These are phyloP conservation scores for Euwallacea fornicatus DNA, from an alignment of 1,140 invertebrate species.

Conservation along the genomic window DNA sequence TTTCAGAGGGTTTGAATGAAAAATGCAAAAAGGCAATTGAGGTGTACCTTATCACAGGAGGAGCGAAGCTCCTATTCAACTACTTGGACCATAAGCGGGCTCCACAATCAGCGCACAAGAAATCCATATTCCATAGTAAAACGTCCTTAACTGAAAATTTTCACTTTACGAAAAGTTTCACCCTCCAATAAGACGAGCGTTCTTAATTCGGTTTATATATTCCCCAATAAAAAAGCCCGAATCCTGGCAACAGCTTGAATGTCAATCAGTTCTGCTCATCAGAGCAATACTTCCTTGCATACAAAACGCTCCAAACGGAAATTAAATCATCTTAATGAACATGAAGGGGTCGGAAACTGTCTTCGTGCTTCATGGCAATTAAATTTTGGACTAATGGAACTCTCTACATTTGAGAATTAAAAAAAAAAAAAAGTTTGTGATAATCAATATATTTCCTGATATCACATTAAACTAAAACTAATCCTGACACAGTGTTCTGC, in stretches of 20 bases:
- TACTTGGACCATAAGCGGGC: too few species aligned
- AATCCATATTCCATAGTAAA: too few species aligned
- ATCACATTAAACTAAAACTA: background rate
- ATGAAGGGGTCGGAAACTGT: constrained; percentile 2
- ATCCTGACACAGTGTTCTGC: background rate
- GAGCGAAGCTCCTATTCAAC: too few species aligned
- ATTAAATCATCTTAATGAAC: constrained; percentile 22
- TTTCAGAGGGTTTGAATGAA: too few species aligned
- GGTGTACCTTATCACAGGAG: too few species aligned
- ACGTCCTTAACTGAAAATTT: too few species aligned
- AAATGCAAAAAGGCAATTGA: too few species aligned
- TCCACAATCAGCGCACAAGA: too few species aligned
- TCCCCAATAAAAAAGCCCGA: background rate
- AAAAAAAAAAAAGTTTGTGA: background rate
- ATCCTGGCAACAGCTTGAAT: constrained; percentile 6
- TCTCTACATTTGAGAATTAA: background rate
- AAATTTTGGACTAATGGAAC: background rate
- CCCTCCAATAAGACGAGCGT: background rate
- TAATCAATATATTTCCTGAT: background rate
- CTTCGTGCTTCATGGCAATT: background rate
- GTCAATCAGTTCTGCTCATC: constrained; percentile 5
- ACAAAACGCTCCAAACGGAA: constrained; percentile 6
- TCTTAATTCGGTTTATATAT: constrained; percentile 1
- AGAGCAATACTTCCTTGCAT: constrained; percentile 1
- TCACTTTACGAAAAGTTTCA: too few species aligned